Evolutionary conservation across 2,888 invertebrate species (phyloP), one percentile per base, ranked within the genome.

Genomic region (Athetis lepigone): DNA sequence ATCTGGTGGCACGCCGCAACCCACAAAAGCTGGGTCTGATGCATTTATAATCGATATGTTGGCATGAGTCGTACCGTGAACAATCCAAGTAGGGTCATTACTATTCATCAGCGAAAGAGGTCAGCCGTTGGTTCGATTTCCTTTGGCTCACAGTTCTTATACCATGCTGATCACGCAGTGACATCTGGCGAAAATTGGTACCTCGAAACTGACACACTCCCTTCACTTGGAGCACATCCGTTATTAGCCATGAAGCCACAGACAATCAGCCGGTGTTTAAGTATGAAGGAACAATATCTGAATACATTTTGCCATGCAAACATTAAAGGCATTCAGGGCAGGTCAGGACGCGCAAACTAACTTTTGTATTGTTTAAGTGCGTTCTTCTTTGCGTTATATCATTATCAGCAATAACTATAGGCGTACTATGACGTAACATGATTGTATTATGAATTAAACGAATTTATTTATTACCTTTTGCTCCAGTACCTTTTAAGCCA

Each of bases 71-170:
- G 63, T 58, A 61, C 70, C 70, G 61, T 78, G 85, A 81, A 81
- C 80, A 82, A 84, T 83, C 91, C 90, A 87, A 85, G 85, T 90
- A 88, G 82, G 91, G 93, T 90, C 90, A 93, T 93, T 93, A 92
- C 85, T 92, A 94, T 94, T 92, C 94, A 87, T 74, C 77, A 88
- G 80, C 83, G 83, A 92, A 91, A 88, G 86, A 85, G 93, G 93
- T 89, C 93, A 90, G 81, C 79, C 73, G 83, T 69, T 80, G 81
- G 79, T 87, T 86, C 84, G 87, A 89, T 90, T 91, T 91, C 88
- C 87, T 89, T 85, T 77, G 71, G 65, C 75, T 63, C 68, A 70
- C 63, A 75, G 76, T 75, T 74, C 64, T 65, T 71, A 65, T 68
- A 56, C 62, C 70, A 80, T 79, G 66, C 73, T 43, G 71, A 73